Percentiles rank a stretch among this genome's conserved stretches.
These are phyloP conservation scores for Aphaenogaster rudis DNA, from an alignment of 1,140 invertebrate genomes.

Conservation along the genomic window DNA sequence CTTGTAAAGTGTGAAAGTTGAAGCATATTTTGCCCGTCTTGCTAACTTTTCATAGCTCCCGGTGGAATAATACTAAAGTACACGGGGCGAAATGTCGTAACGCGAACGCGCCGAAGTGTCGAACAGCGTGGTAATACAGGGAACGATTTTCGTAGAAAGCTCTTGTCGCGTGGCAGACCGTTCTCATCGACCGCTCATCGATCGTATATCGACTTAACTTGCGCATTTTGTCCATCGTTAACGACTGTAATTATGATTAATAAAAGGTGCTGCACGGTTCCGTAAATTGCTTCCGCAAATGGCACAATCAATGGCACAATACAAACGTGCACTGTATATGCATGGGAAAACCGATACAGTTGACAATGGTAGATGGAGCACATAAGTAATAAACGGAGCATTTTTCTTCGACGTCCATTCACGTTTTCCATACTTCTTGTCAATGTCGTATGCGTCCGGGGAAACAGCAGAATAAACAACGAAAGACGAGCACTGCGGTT, in stretches of 20 bases:
- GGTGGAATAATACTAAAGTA: slow-evolving; percentile 58
- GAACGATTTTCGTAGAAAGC: slow-evolving; percentile 35
- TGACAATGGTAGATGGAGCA: slow-evolving; percentile 19
- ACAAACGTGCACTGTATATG: not conserved
- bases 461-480: slow-evolving; percentile 43
- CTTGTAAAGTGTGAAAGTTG: slow-evolving; percentile 65
- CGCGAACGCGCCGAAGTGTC: slow-evolving; percentile 41
- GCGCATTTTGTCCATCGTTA: not conserved
- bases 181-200: slow-evolving; percentile 28
- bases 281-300: not conserved
- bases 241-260: slow-evolving; percentile 9
- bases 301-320: not conserved
- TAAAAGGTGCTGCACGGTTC: not conserved
- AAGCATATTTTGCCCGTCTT: slow-evolving; percentile 67
- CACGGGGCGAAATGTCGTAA: slow-evolving; percentile 52
- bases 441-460: slow-evolving; percentile 34
- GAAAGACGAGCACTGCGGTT: slow-evolving; percentile 46
- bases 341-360: no score
- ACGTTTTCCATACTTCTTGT: slow-evolving; percentile 32
- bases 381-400: slow-evolving; percentile 17
- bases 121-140: slow-evolving; percentile 40
- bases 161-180: not conserved
- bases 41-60: slow-evolving; percentile 69
- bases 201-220: not conserved
- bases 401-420: slow-evolving; percentile 48